Base-by-base conservation (phyloP, 2,797 vertebrate species). In the Microtus californicus region DNA sequence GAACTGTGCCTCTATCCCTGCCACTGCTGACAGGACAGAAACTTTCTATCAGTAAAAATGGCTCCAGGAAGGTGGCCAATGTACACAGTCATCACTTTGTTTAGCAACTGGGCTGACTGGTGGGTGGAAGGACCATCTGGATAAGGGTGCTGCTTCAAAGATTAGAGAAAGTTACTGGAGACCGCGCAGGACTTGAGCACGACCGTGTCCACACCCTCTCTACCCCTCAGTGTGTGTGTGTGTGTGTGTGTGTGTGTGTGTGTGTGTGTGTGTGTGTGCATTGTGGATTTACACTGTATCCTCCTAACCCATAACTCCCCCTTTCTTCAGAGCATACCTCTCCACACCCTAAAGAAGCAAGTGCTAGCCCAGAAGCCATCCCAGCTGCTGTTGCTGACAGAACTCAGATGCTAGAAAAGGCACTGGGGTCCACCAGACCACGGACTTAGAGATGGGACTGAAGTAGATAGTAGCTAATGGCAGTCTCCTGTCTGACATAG, bases 1-100 rank as follows among this genome's bases (percentile, higher is more conserved):
- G 48, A 56, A 23, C 67, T 54, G 67, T 19, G 48, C 67, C 85
- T 73, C 85, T 87, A 15, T 40, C 67, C 21, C 48, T 19, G n/a
- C 48, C n/a, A 56, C 25, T 7, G 0, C 67, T 56, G 67, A 73
- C 51, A 73, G 73, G 45, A 69, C 37, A 71, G 77, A 78, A 69
- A 54, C 0, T 74, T 81, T 56, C 74, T 37, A 54, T 27, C 74
- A 45, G 31, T 67, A 78, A 81, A 81, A 81, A 73, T 67, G 37
- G 51, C 63, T 90, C 87, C 83, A 91, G 59, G 87, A 82, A 93
- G 31, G 31, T 19, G 40, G 14, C 87, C 77, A n/a, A 74, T 34
- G 45, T 61, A 37, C 40, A 37, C 40, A 67, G 78, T 37, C 17
- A 6, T 59, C 73, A 40, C 73, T 89, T 71, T 73, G 63, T 67